Percentiles rank a stretch among this genome's conserved stretches.
phyloP scores from a whole-genome alignment of 2,888 invertebrate species.

The Pelosia muscerda region DNA sequence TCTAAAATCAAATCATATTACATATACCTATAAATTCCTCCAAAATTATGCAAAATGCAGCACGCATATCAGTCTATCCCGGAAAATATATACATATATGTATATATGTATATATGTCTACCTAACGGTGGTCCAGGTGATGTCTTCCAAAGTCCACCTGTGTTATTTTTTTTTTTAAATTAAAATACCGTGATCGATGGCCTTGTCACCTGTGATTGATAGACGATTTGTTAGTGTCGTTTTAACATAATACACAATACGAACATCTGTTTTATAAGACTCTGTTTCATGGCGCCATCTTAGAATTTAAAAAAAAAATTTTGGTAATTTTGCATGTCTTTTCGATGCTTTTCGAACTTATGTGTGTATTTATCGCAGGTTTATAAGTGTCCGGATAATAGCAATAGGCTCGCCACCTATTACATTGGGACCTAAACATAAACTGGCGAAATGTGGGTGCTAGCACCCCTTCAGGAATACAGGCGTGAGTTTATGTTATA shows the following conservation, averaged over 20 bases:
- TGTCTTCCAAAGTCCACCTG: constrained; percentile 10
- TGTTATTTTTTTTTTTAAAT: constrained; percentile 6
- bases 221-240: constrained; percentile 13
- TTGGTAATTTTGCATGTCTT: neutral
- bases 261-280: constrained; percentile 12
- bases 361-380: too few relatives aligned
- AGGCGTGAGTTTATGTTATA: too few relatives aligned
- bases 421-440: too few relatives aligned
- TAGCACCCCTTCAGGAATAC: too few relatives aligned
- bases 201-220: constrained; percentile 27
- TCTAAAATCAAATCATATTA: neutral
- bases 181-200: constrained; percentile 17
- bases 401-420: too few relatives aligned
- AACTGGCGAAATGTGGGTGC: too few relatives aligned
- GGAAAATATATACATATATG: neutral
- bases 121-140: constrained; percentile 20
- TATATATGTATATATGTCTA: neutral
- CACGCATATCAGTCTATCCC: neutral
- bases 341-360: too few relatives aligned
- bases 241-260: constrained; percentile 13
- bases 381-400: too few relatives aligned
- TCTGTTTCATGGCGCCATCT: neutral
- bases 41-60: neutral
- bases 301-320: neutral
- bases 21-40: neutral